These are phyloP conservation scores for Sericinus montela DNA, from an alignment of 2,888 invertebrate species.

Conservation along the genomic window DNA sequence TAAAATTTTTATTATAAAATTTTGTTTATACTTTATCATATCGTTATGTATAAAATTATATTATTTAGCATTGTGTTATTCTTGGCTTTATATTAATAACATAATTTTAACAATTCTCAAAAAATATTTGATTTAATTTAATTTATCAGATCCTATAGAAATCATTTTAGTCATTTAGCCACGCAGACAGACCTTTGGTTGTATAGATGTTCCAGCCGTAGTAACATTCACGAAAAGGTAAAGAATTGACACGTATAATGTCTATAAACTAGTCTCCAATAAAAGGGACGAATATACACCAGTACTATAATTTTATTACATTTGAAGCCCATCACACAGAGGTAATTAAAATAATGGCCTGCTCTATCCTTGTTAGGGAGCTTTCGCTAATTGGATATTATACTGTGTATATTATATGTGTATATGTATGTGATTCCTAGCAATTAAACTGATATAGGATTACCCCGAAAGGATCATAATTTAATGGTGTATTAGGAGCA, in stretches of 20 bases:
- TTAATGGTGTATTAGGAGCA: background rate
- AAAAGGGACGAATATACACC: background rate
- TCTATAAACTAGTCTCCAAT: background rate
- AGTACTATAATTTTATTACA: conserved; percentile 12
- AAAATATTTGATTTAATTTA: too few relatives aligned
- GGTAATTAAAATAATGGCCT: conserved; percentile 16
- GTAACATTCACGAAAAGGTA: background rate
- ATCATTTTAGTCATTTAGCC: too few relatives aligned
- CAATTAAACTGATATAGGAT: conserved; percentile 3
- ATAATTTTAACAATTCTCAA: too few relatives aligned
- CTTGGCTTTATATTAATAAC: too few relatives aligned
- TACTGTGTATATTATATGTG: background rate
- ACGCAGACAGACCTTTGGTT: too few relatives aligned
- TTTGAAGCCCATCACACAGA: background rate
- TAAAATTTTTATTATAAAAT: too few relatives aligned
- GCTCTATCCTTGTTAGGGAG: conserved; percentile 7
- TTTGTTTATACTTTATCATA: too few relatives aligned
- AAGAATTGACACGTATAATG: background rate
- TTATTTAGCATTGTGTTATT: too few relatives aligned
- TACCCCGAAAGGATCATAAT: background rate
- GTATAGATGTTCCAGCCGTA: too few relatives aligned
- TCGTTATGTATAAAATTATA: too few relatives aligned
- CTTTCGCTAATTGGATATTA: conserved; percentile 10
- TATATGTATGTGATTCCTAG: background rate
- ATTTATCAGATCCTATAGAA: too few relatives aligned